These are phyloP conservation scores for Hypocryptadius cinnamomeus DNA, from an alignment of 2,113 vertebrate genomes.

Conservation along the genomic window DNA sequence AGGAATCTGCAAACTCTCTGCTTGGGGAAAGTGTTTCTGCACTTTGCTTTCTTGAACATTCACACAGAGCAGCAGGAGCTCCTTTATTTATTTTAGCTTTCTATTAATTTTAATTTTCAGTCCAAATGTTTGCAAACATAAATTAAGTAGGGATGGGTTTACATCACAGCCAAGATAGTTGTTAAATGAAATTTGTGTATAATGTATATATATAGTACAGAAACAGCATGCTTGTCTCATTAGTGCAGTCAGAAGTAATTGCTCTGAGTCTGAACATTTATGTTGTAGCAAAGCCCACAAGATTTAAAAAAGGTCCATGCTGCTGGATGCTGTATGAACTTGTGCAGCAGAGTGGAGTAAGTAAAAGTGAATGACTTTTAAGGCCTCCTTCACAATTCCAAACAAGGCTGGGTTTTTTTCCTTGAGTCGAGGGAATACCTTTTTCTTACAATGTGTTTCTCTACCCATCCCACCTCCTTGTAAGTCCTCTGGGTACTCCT, in stretches of 20 bases:
- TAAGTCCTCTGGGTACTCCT: neutral
- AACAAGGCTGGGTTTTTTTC: neutral
- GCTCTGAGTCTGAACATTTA: neutral
- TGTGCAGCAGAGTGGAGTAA: neutral
- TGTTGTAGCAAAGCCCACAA: neutral
- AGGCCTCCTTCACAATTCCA: neutral
- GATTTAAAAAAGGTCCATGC: neutral
- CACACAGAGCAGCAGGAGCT: neutral
- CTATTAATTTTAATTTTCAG: constrained; percentile 47
- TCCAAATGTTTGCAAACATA: constrained; percentile 39
- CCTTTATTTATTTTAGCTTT: constrained; percentile 43
- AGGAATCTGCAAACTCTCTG: neutral
- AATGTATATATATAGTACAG: neutral
- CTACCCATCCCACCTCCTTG: neutral
- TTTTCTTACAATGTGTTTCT: neutral
- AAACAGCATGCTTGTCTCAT: constrained; percentile 24
- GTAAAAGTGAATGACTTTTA: neutral
- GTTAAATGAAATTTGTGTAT: constrained; percentile 18
- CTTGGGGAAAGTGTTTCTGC: neutral
- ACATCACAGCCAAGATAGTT: constrained; percentile 34
- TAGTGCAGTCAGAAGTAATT: constrained; percentile 14
- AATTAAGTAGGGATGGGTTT: constrained; percentile 38
- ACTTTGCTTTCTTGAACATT: neutral
- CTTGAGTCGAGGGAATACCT: neutral
- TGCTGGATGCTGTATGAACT: neutral